phyloP scores from a whole-genome alignment of 2,113 vertebrate genomes.

The Erythrolamprus reginae region DNA sequence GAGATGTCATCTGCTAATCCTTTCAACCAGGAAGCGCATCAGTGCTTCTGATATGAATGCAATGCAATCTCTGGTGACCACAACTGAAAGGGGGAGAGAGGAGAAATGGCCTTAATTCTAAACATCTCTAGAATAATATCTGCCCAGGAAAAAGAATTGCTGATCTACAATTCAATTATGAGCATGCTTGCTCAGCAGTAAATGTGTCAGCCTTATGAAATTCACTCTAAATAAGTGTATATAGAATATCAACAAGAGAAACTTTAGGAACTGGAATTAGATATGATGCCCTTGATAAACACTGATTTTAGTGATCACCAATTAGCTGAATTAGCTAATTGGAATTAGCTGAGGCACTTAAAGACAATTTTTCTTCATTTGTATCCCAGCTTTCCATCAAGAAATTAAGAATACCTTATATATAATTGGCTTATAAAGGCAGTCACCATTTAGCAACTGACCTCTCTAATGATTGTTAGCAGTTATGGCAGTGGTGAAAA shows the following conservation, averaged over 20 bases:
- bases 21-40: background rate
- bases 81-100: background rate
- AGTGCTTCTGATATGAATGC: background rate
- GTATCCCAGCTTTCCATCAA: background rate
- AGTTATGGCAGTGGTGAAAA: background rate
- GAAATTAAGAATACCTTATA: background rate
- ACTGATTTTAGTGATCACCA: background rate
- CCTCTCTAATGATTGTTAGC: background rate
- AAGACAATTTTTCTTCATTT: background rate
- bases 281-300: background rate
- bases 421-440: background rate
- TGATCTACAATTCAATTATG: background rate
- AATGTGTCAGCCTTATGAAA: background rate
- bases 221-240: background rate
- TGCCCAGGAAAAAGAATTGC: background rate
- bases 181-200: background rate
- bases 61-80: background rate
- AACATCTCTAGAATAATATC: background rate
- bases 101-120: too few relatives aligned
- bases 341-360: background rate
- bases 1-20: background rate
- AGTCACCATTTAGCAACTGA: background rate
- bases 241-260: background rate
- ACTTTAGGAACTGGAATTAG: background rate
- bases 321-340: background rate